Evolutionary conservation across 2,888 invertebrate genomes (phyloP), one percentile per base, ranked within the genome.

Genomic region (Mesoligia furuncula): DNA sequence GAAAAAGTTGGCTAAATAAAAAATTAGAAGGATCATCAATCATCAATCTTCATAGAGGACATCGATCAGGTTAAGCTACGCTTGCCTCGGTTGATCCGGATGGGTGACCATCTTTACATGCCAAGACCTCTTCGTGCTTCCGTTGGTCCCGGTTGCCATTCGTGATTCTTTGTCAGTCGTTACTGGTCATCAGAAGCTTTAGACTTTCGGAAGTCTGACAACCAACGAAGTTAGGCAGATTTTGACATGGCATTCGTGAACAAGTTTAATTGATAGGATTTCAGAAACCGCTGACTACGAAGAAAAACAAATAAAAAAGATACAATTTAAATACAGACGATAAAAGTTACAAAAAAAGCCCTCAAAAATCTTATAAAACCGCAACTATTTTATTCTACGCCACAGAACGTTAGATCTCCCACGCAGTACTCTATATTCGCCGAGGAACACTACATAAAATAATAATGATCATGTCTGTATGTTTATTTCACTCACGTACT

Each of bases 401-500:
- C n/a, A 79, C 73, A 39, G 57, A 82, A 79, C 71, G 62, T 75
- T 70, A 76, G 62, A 75, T 83, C 76, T 74, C 71, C 65, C 79
- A 72, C 83, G 81, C 66, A 80, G 75, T 57, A 83, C 77, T 79
- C 81, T 81, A 81, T 67, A 87, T 87, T 85, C 85, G 72, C 79
- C 24, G 51, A 65, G 73, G 76, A 70, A 64, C 74, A 74, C 64
- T 73, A 79, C 85, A 88, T 88, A 88, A 88, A 87, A 88, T 66
- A 78, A 81, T 84, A 83, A 84, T 79, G 80, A 67, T 83, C 66
- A 75, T 79, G 81, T 81, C 72, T 68, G 71, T 68, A 66, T 83
- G 69, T 83, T 85, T 85, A 88, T 88, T 85, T 81, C 73, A 81
- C 79, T 79, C 89, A 86, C 89, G 89, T 84, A 81, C 51, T 68